Evolutionary conservation across 2,888 invertebrate species (phyloP).

Genomic region (Rhynchonema sp.): DNA sequence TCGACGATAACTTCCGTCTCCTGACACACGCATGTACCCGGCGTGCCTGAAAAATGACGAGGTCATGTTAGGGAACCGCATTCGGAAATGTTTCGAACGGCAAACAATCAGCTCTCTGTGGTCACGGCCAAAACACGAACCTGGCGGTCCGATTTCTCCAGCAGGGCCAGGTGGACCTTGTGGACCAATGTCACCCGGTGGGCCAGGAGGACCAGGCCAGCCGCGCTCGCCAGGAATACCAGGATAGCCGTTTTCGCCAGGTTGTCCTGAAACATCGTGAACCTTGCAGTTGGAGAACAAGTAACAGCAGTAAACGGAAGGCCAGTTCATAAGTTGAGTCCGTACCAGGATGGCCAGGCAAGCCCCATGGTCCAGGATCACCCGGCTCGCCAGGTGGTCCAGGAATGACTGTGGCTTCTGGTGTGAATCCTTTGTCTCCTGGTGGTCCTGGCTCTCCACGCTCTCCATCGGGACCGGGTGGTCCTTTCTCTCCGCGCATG

Average conservation of each 20-base stretch:
- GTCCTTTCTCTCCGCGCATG: background rate
- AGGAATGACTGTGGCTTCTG: conserved; percentile 25
- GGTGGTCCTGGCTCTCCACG: conserved; percentile 10
- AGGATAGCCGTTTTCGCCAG: conserved; percentile 6
- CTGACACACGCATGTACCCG: conserved; percentile 26
- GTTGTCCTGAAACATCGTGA: conserved; percentile 3
- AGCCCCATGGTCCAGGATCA: conserved; percentile 20
- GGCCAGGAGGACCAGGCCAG: conserved; percentile 26
- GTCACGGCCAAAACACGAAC: conserved; percentile 8
- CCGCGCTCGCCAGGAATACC: conserved; percentile 5
- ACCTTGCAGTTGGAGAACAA: too few species aligned
- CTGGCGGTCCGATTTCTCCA: conserved; percentile 22
- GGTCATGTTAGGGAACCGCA: background rate
- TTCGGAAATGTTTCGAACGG: too few species aligned
- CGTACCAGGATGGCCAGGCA: conserved; percentile 15
- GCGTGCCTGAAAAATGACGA: conserved; percentile 15
- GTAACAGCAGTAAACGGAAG: too few species aligned
- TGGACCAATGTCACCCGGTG: conserved; percentile 19
- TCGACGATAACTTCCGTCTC: conserved; percentile 27
- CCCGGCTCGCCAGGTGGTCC: conserved; percentile 27
- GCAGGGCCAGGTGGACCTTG: conserved; percentile 16
- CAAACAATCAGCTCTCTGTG: too few species aligned
- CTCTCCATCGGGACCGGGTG: conserved; percentile 9
- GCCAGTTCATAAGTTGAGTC: too few species aligned
- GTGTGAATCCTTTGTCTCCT: conserved; percentile 16